Percentiles rank a stretch among this genome's conserved stretches.
Conservation (phyloP, 2,113 vertebrate species). For the Aegypius monachus region DNA sequence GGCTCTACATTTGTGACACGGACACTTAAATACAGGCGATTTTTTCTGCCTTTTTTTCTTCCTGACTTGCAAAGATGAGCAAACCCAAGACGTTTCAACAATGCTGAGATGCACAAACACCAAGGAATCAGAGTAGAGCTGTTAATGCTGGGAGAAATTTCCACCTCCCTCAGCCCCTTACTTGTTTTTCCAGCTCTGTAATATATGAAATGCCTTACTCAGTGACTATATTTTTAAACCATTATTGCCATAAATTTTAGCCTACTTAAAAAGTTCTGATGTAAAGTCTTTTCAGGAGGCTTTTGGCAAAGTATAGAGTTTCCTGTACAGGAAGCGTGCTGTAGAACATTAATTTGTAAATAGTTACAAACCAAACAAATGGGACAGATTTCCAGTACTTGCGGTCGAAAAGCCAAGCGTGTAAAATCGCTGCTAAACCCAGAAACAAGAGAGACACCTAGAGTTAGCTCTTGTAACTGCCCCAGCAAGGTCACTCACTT, state of each 20-base stretch:
- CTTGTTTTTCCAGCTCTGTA: not conserved
- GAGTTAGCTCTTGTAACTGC: not conserved
- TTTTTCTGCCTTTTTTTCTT: not conserved
- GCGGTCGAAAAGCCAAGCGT: fast-evolving
- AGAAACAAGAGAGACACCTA: constrained; percentile 46
- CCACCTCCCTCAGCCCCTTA: not conserved
- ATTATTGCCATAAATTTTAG: not conserved
- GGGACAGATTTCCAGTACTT: not conserved
- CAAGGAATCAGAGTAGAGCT: not conserved
- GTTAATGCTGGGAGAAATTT: not conserved
- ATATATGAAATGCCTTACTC: not conserved
- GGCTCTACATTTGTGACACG: not conserved
- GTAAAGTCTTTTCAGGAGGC: not conserved
- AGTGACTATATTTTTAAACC: not conserved
- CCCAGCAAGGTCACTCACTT: not conserved
- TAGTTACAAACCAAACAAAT: not conserved
- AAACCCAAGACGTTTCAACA: not conserved
- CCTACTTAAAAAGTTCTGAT: not conserved
- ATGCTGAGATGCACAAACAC: not conserved
- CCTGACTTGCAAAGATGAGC: not conserved
- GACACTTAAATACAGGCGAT: not conserved
- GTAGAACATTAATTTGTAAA: not conserved
- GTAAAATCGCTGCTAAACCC: not conserved
- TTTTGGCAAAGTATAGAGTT: not conserved
- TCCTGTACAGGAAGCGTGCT: not conserved